These are phyloP conservation scores for Bicyclus anynana DNA, from an alignment of 1,140 invertebrate species.

Conservation along the genomic window DNA sequence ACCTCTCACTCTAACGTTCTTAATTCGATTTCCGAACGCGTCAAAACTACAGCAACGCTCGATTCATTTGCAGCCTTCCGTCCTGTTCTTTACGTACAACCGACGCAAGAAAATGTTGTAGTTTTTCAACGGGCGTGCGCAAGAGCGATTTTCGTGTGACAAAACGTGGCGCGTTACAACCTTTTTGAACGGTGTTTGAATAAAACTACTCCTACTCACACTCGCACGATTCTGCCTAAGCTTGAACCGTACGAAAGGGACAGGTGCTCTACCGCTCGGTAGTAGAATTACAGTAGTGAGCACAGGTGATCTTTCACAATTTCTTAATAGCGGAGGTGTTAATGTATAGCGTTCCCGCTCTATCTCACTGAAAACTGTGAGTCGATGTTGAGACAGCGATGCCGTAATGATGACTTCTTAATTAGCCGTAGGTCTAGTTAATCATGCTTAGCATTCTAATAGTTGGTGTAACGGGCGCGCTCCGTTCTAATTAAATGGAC, in stretches of 20 bases:
- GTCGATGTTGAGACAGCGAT: slow-evolving; percentile 34
- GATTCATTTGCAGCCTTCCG: slow-evolving; percentile 69
- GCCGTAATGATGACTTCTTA: slow-evolving; percentile 40
- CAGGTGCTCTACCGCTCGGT: slow-evolving; percentile 70
- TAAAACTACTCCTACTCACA: slow-evolving; percentile 74
- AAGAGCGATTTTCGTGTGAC: slow-evolving; percentile 28
- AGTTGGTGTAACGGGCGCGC: slow-evolving; percentile 48
- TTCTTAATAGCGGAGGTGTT: slow-evolving; percentile 59
- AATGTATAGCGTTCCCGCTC: slow-evolving; percentile 66
- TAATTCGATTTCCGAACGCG: slow-evolving; percentile 76
- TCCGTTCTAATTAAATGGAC: slow-evolving; percentile 64
- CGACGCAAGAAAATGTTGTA: slow-evolving; percentile 12
- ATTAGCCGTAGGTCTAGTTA: slow-evolving; percentile 62
- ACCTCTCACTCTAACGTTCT: slow-evolving; percentile 73
- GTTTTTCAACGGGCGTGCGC: slow-evolving; percentile 10
- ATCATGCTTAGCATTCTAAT: slow-evolving; percentile 72
- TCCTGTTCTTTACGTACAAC: slow-evolving; percentile 44
- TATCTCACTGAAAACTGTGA: slow-evolving; percentile 26
- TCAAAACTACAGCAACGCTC: slow-evolving; percentile 68
- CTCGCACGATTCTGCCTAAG: slow-evolving; percentile 72
- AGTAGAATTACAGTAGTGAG: slow-evolving; percentile 77
- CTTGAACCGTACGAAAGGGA: slow-evolving; percentile 74
- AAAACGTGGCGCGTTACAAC: slow-evolving; percentile 22
- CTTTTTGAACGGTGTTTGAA: slow-evolving; percentile 28
- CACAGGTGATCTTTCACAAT: slow-evolving; percentile 77